These are phyloP conservation scores for Acleris literana DNA, from an alignment of 2,888 invertebrate species.

Conservation along the genomic window DNA sequence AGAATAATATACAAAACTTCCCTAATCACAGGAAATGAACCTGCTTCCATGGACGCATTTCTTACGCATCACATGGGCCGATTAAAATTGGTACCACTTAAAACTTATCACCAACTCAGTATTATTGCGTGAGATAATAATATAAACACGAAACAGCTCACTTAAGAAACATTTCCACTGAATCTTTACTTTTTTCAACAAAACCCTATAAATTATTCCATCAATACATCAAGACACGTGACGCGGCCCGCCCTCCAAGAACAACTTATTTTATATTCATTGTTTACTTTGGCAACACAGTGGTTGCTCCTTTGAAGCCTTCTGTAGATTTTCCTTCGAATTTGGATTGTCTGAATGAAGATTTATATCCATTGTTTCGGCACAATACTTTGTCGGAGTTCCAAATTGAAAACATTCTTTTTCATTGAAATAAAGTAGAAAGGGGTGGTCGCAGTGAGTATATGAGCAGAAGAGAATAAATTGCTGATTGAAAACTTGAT, in stretches of 20 bases:
- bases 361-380: conserved; percentile 34
- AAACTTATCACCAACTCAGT: too few species aligned
- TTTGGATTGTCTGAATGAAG: conserved; percentile 32
- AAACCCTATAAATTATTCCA: conserved; percentile 20
- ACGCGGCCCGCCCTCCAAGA: conserved; percentile 3
- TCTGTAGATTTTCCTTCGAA: conserved; percentile 18
- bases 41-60: too few species aligned
- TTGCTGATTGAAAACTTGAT: neutral
- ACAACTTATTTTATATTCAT: conserved; percentile 31
- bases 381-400: conserved; percentile 29
- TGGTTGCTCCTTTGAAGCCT: conserved; percentile 30
- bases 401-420: conserved; percentile 36
- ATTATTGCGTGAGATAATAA: too few species aligned
- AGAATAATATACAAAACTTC: too few species aligned
- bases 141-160: too few species aligned
- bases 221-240: conserved; percentile 28
- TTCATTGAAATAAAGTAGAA: conserved; percentile 26
- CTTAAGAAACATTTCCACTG: too few species aligned
- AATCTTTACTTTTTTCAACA: neutral
- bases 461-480: conserved; percentile 3
- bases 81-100: too few species aligned
- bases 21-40: too few species aligned
- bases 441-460: conserved; percentile 7
- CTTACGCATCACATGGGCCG: too few species aligned
- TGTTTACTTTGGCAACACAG: conserved; percentile 25